Percentiles rank a stretch among this genome's conserved stretches.
phyloP scores from a whole-genome alignment of 2,888 invertebrate species.

The Phoenoteleia sp. region DNA sequence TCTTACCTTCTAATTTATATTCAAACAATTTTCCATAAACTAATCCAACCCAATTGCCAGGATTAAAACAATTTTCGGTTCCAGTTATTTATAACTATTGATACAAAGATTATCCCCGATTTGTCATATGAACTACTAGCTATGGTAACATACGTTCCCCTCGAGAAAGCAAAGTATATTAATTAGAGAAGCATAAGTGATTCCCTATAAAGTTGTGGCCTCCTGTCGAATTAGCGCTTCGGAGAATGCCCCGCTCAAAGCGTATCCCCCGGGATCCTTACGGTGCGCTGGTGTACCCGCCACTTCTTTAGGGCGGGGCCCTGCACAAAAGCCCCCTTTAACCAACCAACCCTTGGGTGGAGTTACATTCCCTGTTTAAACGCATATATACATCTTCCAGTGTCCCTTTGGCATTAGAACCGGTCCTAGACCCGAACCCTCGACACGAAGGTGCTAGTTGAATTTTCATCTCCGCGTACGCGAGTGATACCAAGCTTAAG shows the following conservation, averaged over 20 bases:
- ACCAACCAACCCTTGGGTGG: conserved; percentile 85
- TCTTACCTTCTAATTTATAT: no score
- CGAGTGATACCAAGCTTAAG: conserved; percentile 14
- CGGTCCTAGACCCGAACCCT: conserved; percentile 76
- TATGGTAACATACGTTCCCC: conserved; percentile 28
- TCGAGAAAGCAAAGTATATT: conserved; percentile 58
- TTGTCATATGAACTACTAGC: conserved; percentile 36
- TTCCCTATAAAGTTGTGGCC: conserved; percentile 80
- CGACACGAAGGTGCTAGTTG: conserved; percentile 37
- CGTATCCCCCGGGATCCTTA: conserved; percentile 77
- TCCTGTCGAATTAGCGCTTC: conserved; percentile 84
- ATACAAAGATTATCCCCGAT: conserved; percentile 27
- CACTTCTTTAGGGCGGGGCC: conserved; percentile 82
- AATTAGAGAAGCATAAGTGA: conserved; percentile 71
- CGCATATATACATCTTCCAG: conserved; percentile 76
- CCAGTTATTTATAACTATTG: conserved; percentile 30
- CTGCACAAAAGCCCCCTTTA: conserved; percentile 79
- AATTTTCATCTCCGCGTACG: conserved; percentile 1
- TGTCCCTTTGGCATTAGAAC: conserved; percentile 78
- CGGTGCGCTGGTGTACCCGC: conserved; percentile 73
- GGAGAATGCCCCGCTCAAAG: conserved; percentile 80
- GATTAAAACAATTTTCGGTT: neutral
- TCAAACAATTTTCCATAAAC: no score
- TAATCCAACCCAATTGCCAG: no score
- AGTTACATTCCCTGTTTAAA: conserved; percentile 78